Percentiles rank a stretch among this genome's conserved stretches.
These are phyloP conservation scores for Buceros bicornis DNA, from an alignment of 2,797 vertebrate genomes.

Conservation along the genomic window DNA sequence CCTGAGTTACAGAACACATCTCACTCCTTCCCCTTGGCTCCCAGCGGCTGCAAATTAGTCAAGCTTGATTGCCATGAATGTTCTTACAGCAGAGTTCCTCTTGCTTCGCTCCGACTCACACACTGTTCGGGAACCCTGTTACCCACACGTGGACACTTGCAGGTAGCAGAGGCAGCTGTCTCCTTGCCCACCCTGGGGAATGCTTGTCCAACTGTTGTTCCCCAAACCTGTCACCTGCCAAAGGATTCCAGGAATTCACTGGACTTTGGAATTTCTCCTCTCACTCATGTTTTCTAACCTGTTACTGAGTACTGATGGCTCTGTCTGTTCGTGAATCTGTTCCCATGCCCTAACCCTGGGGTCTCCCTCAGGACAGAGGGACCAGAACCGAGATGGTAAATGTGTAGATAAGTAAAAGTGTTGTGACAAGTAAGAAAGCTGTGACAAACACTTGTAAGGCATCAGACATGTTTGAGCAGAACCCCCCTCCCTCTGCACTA, in stretches of 20 bases:
- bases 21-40: background rate
- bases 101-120: background rate
- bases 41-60: background rate
- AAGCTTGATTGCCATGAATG: background rate
- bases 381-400: no score
- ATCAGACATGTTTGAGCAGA: background rate
- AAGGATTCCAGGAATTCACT: background rate
- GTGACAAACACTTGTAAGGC: background rate
- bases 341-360: background rate
- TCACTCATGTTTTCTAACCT: background rate
- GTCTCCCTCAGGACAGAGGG: background rate
- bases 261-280: background rate
- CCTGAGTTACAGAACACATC: background rate
- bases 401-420: no score
- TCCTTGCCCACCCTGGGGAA: rapidly evolving
- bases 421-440: background rate
- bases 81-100: background rate
- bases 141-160: rapidly evolving
- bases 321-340: background rate
- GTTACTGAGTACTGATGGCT: rapidly evolving
- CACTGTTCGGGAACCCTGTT: rapidly evolving
- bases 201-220: background rate
- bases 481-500: no score
- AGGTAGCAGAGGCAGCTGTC: background rate
- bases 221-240: background rate